Conservation (phyloP, 2,888 invertebrate species). For the Brachyopa scutellaris region DNA sequence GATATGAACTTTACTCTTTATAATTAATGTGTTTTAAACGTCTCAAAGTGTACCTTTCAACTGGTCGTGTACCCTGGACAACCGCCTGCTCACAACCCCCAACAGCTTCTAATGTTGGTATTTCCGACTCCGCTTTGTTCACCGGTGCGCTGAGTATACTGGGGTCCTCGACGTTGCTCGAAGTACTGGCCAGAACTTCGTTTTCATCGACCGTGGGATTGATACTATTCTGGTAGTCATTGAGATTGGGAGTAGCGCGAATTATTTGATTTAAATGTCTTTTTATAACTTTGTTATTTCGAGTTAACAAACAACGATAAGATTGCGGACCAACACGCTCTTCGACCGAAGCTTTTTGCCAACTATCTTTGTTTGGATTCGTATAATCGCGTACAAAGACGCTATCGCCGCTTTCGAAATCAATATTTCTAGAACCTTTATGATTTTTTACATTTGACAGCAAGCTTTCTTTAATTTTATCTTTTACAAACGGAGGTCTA, state of each 20-base stretch:
- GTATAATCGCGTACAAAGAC: slow-evolving; percentile 26
- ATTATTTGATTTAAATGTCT: slow-evolving; percentile 32
- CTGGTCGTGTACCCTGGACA: no score
- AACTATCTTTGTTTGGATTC: slow-evolving; percentile 17
- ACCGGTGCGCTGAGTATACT: no score
- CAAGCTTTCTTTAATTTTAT: slow-evolving; percentile 5
- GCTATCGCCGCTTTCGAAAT: slow-evolving; percentile 4
- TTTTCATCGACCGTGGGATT: no score
- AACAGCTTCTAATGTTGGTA: no score
- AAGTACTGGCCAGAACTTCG: no score
- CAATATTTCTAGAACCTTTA: slow-evolving; percentile 4
- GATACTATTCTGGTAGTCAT: background rate
- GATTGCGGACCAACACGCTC: slow-evolving; percentile 12
- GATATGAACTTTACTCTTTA: no score
- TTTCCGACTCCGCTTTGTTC: no score
- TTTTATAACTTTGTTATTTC: slow-evolving; percentile 10
- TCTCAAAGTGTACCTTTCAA: no score
- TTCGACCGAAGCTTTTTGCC: slow-evolving; percentile 13
- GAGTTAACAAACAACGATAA: slow-evolving; percentile 4
- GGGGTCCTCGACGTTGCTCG: no score
- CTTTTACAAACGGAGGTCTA: no score
- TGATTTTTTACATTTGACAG: slow-evolving; percentile 4
- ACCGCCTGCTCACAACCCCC: no score
- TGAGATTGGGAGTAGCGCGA: background rate
- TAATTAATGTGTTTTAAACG: no score